phyloP scores from a whole-genome alignment of 2,797 vertebrate genomes.

The Mormyrops attenuatus region DNA sequence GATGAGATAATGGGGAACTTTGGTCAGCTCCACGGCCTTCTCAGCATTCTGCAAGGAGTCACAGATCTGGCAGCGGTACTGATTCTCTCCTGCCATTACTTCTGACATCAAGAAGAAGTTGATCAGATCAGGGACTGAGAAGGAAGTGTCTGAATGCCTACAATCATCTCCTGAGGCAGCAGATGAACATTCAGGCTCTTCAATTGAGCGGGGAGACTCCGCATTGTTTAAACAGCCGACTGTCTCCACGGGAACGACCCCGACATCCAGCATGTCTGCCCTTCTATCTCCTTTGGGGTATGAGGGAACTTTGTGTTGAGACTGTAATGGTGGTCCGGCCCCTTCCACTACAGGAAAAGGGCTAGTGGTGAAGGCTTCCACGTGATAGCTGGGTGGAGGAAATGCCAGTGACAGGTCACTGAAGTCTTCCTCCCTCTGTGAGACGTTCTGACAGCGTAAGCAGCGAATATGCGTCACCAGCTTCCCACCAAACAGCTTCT shows the following conservation, averaged over 20 bases:
- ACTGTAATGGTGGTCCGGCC: slow-evolving; percentile 19
- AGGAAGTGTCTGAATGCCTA: slow-evolving; percentile 42
- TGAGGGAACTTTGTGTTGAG: slow-evolving; percentile 6
- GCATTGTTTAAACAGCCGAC: slow-evolving; percentile 17
- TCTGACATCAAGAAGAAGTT: slow-evolving; percentile 72
- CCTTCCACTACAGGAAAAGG: slow-evolving; percentile 44
- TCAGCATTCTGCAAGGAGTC: slow-evolving; percentile 69
- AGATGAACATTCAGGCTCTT: neutral
- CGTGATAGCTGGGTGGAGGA: slow-evolving; percentile 46
- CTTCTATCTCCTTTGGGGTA: slow-evolving; percentile 46
- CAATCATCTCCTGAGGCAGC: slow-evolving; percentile 22
- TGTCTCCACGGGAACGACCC: slow-evolving; percentile 16
- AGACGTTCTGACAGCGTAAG: slow-evolving; percentile 63
- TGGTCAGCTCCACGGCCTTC: slow-evolving; percentile 65
- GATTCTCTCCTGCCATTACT: slow-evolving; percentile 65
- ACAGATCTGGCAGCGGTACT: slow-evolving; percentile 67
- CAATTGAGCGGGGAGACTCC: neutral
- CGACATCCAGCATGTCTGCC: slow-evolving; percentile 7
- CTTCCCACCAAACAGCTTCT: slow-evolving; percentile 74
- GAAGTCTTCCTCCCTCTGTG: slow-evolving; percentile 68
- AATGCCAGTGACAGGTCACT: slow-evolving; percentile 72
- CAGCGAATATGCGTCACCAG: slow-evolving; percentile 69
- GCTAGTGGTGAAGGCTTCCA: neutral
- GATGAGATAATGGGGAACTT: slow-evolving; percentile 68
- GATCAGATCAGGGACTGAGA: slow-evolving; percentile 65